phyloP scores from a whole-genome alignment of 2,113 vertebrate species.

The Chamaea fasciata region DNA sequence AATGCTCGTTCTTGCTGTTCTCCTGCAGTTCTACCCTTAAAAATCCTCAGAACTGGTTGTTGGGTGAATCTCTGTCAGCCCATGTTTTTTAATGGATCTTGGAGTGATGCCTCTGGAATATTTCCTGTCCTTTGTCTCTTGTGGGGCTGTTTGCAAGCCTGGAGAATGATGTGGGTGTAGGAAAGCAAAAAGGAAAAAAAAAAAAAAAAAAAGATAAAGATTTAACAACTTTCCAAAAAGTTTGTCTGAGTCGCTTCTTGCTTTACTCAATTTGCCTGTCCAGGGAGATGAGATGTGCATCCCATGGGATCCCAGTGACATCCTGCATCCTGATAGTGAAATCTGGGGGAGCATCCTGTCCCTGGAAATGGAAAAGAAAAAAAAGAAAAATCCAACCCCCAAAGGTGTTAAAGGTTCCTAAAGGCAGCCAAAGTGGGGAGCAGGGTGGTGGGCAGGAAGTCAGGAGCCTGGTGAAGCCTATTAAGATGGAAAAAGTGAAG shows the following conservation, averaged over 20 bases:
- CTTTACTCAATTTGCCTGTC: neutral
- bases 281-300: neutral
- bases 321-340: neutral
- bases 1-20: neutral
- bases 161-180: neutral
- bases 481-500: constrained; percentile 54
- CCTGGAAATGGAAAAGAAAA: neutral
- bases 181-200: neutral
- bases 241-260: neutral
- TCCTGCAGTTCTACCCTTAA: neutral
- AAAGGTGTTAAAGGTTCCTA: neutral
- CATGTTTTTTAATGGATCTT: neutral
- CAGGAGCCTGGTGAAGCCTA: constrained; percentile 25
- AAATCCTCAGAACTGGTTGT: neutral
- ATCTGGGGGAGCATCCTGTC: neutral
- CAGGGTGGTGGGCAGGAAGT: constrained; percentile 18
- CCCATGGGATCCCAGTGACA: neutral
- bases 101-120: neutral
- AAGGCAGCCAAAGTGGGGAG: neutral
- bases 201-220: neutral
- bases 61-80: neutral
- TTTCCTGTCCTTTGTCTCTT: neutral
- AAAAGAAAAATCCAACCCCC: neutral
- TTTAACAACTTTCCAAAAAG: neutral
- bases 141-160: neutral